Conservation (phyloP, 2,888 invertebrate species). For the Serripes groenlandicus region DNA sequence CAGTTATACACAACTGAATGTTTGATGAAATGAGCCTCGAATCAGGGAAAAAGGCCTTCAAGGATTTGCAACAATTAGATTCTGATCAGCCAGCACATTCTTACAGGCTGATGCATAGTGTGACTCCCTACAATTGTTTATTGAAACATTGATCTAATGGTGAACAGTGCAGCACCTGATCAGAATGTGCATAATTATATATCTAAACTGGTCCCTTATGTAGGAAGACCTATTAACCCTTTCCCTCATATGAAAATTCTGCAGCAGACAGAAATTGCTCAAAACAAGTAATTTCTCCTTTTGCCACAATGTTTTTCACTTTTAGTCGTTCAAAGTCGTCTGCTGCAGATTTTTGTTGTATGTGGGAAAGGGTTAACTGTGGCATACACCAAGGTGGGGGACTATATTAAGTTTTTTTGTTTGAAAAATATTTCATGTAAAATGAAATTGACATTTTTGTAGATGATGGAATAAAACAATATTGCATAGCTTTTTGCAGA, state of each 20-base stretch:
- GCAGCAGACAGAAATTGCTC: neutral
- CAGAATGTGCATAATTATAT: neutral
- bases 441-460: neutral
- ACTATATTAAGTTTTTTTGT: neutral
- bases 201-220: neutral
- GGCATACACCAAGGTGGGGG: neutral
- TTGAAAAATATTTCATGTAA: neutral
- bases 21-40: too few species aligned
- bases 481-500: neutral
- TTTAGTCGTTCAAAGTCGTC: neutral
- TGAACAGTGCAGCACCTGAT: neutral
- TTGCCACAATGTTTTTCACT: neutral
- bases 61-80: too few species aligned
- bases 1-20: too few species aligned
- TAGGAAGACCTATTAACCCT: neutral
- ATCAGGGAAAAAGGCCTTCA: too few species aligned
- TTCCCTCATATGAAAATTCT: neutral
- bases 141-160: neutral
- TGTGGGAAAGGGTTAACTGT: neutral
- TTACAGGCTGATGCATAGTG: too few species aligned
- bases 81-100: too few species aligned
- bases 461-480: neutral
- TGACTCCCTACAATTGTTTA: too few species aligned
- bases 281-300: neutral
- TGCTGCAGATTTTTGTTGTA: neutral